phyloP scores from a whole-genome alignment of 1,140 invertebrate species.

The Ericerus pela region DNA sequence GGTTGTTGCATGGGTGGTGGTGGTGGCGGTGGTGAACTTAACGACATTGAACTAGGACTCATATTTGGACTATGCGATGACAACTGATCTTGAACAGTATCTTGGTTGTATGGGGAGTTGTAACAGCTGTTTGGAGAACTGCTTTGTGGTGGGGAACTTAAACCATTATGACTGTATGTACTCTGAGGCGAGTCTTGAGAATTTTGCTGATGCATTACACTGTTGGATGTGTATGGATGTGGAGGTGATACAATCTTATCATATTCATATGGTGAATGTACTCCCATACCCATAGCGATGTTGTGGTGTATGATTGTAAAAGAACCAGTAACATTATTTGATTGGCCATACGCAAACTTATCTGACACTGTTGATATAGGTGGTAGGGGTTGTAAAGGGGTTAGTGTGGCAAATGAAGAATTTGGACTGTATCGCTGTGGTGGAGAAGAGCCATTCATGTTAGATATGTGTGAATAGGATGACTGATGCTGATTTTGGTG shows the following conservation, averaged over 20 bases:
- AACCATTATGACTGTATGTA: conserved; percentile 68
- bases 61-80: conserved; percentile 39
- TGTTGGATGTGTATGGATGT: conserved; percentile 51
- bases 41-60: conserved; percentile 40
- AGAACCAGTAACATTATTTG: conserved; percentile 48
- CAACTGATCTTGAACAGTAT: conserved; percentile 37
- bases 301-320: conserved; percentile 86
- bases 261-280: conserved; percentile 50
- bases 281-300: conserved; percentile 46
- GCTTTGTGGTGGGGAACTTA: conserved; percentile 64
- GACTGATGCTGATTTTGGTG: conserved; percentile 59
- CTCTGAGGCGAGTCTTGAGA: conserved; percentile 55
- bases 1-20: too few species aligned
- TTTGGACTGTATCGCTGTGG: conserved; percentile 62
- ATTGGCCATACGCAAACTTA: conserved; percentile 57
- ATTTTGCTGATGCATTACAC: conserved; percentile 45
- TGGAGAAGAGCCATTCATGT: conserved; percentile 68
- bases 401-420: conserved; percentile 84
- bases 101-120: conserved; percentile 46
- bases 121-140: conserved; percentile 45
- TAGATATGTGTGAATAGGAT: conserved; percentile 76
- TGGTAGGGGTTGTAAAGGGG: conserved; percentile 86
- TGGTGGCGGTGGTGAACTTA: conserved; percentile 28
- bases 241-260: conserved; percentile 60
- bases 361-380: conserved; percentile 97